phyloP scores from a whole-genome alignment of 2,888 invertebrate species.

The Oxyteleia sp. region DNA sequence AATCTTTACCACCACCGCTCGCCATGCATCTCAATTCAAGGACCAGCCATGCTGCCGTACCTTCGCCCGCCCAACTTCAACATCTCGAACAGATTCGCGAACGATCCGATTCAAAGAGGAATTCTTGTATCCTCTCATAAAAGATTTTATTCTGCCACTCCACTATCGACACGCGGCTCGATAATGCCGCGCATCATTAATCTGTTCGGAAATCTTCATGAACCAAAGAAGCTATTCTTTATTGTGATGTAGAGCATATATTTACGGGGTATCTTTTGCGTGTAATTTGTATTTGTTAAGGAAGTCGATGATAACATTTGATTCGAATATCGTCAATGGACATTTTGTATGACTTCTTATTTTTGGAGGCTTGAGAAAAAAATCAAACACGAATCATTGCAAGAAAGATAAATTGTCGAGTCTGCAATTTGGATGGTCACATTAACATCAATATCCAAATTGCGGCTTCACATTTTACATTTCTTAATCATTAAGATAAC shows the following conservation, averaged over 20 bases:
- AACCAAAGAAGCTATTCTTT: constrained; percentile 47
- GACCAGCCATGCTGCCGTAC: too few species aligned
- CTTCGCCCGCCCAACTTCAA: too few species aligned
- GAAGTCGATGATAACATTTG: constrained; percentile 6
- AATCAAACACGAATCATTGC: constrained; percentile 21
- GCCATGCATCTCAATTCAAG: too few species aligned
- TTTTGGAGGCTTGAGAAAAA: constrained; percentile 23
- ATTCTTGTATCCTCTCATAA: too few species aligned
- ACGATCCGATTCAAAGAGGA: too few species aligned
- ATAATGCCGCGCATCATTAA: too few species aligned
- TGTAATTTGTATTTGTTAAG: constrained; percentile 30
- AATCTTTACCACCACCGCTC: too few species aligned
- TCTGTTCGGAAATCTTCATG: constrained; percentile 46
- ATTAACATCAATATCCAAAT: neutral
- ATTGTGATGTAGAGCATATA: constrained; percentile 47
- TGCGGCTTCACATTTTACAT: neutral
- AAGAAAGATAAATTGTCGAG: neutral
- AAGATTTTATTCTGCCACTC: too few species aligned
- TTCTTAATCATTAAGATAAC: neutral
- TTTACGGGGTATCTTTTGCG: constrained; percentile 42
- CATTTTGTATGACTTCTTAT: constrained; percentile 29
- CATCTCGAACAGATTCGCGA: too few species aligned
- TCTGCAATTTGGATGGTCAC: constrained; percentile 1
- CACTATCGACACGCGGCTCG: too few species aligned
- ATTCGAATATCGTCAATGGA: constrained; percentile 15